Conservation (phyloP, 53 echinoderm and acorn worm species). For the Echinometra lucunter region DNA sequence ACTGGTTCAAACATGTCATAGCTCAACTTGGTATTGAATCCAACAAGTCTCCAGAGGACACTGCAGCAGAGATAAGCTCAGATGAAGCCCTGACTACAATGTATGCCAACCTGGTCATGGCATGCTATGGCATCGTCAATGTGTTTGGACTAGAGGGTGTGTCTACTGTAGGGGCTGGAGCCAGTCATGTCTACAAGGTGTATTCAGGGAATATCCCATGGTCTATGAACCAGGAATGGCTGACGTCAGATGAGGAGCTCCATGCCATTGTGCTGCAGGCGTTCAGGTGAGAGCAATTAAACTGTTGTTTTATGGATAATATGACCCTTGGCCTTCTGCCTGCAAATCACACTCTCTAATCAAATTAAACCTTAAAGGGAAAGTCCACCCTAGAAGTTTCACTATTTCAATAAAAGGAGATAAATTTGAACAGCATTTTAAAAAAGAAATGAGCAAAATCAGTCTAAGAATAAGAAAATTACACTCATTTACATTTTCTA, state of each 20-base stretch:
- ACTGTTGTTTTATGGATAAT: background rate
- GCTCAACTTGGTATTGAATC: constrained; percentile 69
- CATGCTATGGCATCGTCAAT: constrained; percentile 86
- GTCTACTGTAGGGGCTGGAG: constrained; percentile 74
- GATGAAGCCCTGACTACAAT: constrained; percentile 91
- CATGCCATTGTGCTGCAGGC: constrained; percentile 85
- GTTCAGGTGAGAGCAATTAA: constrained; percentile 81
- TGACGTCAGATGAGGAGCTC: constrained; percentile 89
- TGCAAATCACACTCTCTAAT: no score
- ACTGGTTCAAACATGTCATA: constrained; percentile 92
- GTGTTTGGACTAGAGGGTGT: constrained; percentile 76
- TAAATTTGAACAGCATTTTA: no score
- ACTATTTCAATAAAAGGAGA: no score
- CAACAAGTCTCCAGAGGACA: constrained; percentile 71
- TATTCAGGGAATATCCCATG: constrained; percentile 91
- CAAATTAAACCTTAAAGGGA: no score
- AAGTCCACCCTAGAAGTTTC: no score
- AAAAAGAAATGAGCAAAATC: no score
- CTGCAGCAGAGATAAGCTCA: constrained; percentile 76
- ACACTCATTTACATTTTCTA: no score
- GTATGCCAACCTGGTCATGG: constrained; percentile 90
- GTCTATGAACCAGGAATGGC: constrained; percentile 92
- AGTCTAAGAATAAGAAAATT: no score
- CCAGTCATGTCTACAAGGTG: constrained; percentile 94
- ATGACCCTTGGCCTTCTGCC: background rate